A percentile compares a stretch with the other conserved stretches of the same genome.
Evolutionary conservation across 2,888 invertebrate genomes (phyloP).

Genomic region (Orthosia gothica): DNA sequence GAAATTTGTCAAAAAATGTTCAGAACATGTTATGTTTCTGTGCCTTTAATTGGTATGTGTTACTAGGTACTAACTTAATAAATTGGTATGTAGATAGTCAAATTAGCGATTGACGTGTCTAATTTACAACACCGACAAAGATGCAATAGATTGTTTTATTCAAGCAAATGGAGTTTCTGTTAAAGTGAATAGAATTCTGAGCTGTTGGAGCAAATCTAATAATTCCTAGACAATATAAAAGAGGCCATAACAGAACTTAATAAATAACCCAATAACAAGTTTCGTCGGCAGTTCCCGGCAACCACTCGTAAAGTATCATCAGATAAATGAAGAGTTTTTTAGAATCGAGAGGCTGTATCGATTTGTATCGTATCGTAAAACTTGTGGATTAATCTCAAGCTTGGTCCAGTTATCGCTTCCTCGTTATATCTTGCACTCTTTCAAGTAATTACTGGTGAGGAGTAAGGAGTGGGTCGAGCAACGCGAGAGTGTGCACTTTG

Average conservation of each 20-base stretch:
- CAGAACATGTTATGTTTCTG: not conserved
- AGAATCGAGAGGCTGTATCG: slow-evolving; percentile 25
- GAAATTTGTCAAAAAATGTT: not conserved
- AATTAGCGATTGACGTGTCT: not conserved
- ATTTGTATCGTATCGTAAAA: slow-evolving; percentile 25
- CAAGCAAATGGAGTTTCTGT: not conserved
- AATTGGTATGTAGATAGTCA: not conserved
- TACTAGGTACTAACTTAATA: not conserved
- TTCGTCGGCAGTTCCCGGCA: not conserved
- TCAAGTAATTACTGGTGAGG: not conserved
- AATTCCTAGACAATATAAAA: slow-evolving; percentile 18
- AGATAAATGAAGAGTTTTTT: slow-evolving; percentile 38
- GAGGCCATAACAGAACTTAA: slow-evolving; percentile 15
- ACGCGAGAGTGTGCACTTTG: not conserved
- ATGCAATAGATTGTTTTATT: not conserved
- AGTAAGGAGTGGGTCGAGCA: not conserved
- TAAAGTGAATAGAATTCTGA: not conserved
- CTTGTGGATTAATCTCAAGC: slow-evolving; percentile 45
- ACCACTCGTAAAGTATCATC: slow-evolving; percentile 27
- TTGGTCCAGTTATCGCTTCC: slow-evolving; percentile 36
- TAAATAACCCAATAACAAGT: slow-evolving; percentile 5
- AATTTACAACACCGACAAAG: not conserved
- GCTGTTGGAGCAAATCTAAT: slow-evolving; percentile 1
- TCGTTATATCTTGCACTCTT: slow-evolving; percentile 17
- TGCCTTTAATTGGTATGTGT: not conserved